phyloP scores from a whole-genome alignment of 92 coral and sea anemone species.

The Epizoanthus rinbou region DNA sequence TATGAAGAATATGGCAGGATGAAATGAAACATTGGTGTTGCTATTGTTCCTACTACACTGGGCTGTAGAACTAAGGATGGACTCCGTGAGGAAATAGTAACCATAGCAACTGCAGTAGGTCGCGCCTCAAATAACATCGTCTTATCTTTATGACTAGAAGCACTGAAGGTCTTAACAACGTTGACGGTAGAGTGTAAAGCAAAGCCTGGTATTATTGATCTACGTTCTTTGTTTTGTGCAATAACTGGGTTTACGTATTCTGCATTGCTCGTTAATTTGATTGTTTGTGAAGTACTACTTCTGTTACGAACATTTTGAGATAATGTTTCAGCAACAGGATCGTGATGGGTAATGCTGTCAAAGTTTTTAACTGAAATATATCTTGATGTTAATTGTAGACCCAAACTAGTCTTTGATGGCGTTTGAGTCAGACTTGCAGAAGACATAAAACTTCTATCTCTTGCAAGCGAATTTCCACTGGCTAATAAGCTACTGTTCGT shows the following conservation, averaged over 20 bases:
- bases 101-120: not conserved
- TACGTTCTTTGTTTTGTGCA: not conserved
- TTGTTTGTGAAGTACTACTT: not conserved
- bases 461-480: not conserved
- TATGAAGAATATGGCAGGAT: too few relatives aligned
- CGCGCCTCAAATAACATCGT: not conserved
- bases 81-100: not conserved
- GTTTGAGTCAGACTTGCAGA: constrained; percentile 25
- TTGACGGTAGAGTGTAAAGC: not conserved
- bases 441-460: not conserved
- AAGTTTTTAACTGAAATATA: not conserved
- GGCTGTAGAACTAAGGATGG: not conserved
- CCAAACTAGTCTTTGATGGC: not conserved
- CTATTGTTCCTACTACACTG: too few relatives aligned
- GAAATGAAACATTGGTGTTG: too few relatives aligned
- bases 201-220: not conserved
- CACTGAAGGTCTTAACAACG: not conserved
- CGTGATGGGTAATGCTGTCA: not conserved
- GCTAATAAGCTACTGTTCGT: not conserved
- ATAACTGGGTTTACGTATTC: not conserved
- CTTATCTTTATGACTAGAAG: not conserved
- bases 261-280: not conserved
- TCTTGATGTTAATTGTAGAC: not conserved
- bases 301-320: not conserved
- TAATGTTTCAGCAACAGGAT: not conserved